A percentile compares a stretch with the other conserved stretches of the same genome.
These are phyloP conservation scores for Catocala sponsa DNA, from an alignment of 2,888 invertebrate genomes.

Conservation along the genomic window DNA sequence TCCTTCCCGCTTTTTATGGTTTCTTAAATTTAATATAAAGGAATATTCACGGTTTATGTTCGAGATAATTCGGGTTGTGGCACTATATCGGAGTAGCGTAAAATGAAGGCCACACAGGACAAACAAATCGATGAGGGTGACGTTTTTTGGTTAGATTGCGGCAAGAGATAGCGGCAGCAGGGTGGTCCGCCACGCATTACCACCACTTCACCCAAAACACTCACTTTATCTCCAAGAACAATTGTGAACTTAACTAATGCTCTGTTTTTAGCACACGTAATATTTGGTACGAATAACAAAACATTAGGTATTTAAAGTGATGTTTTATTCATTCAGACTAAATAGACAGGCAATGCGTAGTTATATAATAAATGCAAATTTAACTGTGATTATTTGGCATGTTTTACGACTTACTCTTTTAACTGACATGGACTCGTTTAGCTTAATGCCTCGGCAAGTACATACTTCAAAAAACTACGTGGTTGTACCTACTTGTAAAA, in stretches of 20 bases:
- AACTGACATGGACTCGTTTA: too few relatives aligned
- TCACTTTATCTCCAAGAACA: constrained; percentile 17
- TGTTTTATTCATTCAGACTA: too few relatives aligned
- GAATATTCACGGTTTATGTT: constrained; percentile 36
- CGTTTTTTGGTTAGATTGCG: constrained; percentile 78
- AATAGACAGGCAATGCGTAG: too few relatives aligned
- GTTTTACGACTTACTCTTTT: too few relatives aligned
- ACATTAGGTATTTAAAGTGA: neutral
- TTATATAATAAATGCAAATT: too few relatives aligned
- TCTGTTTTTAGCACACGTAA: constrained; percentile 5
- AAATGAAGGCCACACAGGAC: constrained; percentile 82
- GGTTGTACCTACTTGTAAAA: too few relatives aligned
- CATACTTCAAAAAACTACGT: too few relatives aligned
- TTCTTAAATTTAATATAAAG: constrained; percentile 37
- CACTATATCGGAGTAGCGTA: constrained; percentile 68
- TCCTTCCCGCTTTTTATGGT: constrained; percentile 19
- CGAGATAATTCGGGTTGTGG: constrained; percentile 45
- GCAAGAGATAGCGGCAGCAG: constrained; percentile 69
- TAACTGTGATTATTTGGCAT: too few relatives aligned
- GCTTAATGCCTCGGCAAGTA: too few relatives aligned
- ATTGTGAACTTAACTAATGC: constrained; percentile 11
- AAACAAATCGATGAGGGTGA: constrained; percentile 76
- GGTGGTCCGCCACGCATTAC: constrained; percentile 72
- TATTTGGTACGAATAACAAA: constrained; percentile 3
- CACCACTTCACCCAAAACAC: constrained; percentile 49